Conservation (phyloP, 2,113 vertebrate species). For the Lonchura striata region DNA sequence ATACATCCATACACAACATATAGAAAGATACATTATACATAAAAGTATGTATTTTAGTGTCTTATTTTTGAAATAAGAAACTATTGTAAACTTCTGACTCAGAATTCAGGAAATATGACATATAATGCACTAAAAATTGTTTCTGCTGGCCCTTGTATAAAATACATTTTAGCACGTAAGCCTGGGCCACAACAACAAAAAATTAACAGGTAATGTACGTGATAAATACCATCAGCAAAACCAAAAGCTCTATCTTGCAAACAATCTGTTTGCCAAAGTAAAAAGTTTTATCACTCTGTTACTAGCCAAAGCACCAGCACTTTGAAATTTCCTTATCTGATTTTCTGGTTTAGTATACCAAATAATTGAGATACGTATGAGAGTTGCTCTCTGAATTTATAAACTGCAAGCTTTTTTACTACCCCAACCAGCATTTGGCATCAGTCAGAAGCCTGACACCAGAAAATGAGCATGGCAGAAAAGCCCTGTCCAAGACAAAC, state of each 20-base stretch:
- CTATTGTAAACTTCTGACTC: rapidly evolving
- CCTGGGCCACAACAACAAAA: background rate
- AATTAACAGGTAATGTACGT: background rate
- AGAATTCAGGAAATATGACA: background rate
- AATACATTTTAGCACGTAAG: background rate
- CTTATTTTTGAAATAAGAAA: background rate
- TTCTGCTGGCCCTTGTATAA: background rate
- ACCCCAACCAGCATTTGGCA: background rate
- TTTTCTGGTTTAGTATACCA: background rate
- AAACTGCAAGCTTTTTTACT: background rate
- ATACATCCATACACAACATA: background rate
- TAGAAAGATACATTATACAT: background rate
- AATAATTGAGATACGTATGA: background rate
- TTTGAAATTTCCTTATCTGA: background rate
- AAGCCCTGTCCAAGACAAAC: background rate
- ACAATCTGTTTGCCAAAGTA: background rate
- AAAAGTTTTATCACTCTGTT: background rate
- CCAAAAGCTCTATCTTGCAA: background rate
- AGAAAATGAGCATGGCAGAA: background rate
- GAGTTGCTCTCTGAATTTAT: background rate
- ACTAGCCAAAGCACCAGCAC: background rate
- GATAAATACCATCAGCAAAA: background rate
- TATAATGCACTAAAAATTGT: background rate
- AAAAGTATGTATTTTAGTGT: rapidly evolving
- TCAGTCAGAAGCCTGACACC: background rate